Evolutionary conservation across 2,797 vertebrate species (phyloP), one percentile per base, ranked within the genome.

Genomic region (Lindbergichthys nudifrons): DNA sequence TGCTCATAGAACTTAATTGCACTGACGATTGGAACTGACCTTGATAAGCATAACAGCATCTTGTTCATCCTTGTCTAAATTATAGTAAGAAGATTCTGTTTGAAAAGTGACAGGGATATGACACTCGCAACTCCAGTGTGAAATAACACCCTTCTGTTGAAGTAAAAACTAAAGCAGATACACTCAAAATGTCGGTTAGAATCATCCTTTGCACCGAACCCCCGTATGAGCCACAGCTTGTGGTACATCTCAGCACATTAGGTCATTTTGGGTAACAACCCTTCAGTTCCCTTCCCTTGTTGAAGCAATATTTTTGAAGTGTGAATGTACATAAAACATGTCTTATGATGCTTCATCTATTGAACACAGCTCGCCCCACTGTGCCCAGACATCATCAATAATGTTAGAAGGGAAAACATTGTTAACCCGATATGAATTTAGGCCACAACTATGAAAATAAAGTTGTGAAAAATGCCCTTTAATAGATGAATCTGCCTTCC

Each of bases 1-100:
- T 45, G 39, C 47, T 71, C 64, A 76, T 66, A 45, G 60, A 80
- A 41, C 64, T 42, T 70, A 73, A 80, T 53, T 81, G 62, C 62
- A 19, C 42, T 52, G 66, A 76, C 68, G 64, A 70, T 0, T 52
- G 13, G 58, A 82, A 57, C 57, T 43, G 48, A 82, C 65, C 70
- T 77, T 73, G 39, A 64, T 62, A 13, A 80, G 41, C 36, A 50
- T 56, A 73, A 69, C 36, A 58, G 67, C 46, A 39, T 65, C 64
- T 64, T 39, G 43, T 52, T 73, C 68, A 56, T 30, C 52, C n/a
- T 48, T 11, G 3, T 59, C 1, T 53, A 10, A 54, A 48, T 43
- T 36, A 16, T 26, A 21, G 41, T 0, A 23, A 19, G 51, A 32
- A 26, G 36, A 56, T 32, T 36, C 50, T 16, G 23, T 58, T 4